Percentiles rank a stretch among this genome's conserved stretches.
Evolutionary conservation across 2,113 vertebrate species (phyloP).

Genomic region (Tretioscincus oriximinensis): DNA sequence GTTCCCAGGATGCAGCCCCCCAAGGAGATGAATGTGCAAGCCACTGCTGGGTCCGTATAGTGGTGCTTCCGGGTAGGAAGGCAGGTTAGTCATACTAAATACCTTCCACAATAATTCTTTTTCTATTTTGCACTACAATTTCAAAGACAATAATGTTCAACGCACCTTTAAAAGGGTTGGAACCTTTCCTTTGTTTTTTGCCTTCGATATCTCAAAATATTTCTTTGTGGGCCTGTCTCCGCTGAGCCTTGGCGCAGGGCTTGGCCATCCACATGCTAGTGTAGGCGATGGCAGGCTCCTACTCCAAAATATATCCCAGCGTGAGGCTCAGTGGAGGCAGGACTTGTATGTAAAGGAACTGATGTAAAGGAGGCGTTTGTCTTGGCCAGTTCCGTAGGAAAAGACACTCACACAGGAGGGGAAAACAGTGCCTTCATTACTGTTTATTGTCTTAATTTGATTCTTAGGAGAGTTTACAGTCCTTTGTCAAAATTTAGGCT

Average conservation of each 20-base stretch:
- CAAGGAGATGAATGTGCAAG: conserved; percentile 25
- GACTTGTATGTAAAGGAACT: conserved; percentile 36
- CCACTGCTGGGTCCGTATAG: conserved; percentile 39
- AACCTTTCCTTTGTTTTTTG: neutral
- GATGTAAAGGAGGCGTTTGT: conserved; percentile 36
- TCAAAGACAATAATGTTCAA: conserved; percentile 31
- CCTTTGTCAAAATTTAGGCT: conserved; percentile 40
- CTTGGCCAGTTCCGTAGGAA: conserved; percentile 13
- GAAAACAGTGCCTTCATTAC: conserved; percentile 35
- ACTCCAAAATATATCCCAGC: no score
- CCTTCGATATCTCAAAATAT: conserved; percentile 31
- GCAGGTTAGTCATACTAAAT: neutral
- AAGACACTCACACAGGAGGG: conserved; percentile 12
- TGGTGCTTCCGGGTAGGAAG: conserved; percentile 21
- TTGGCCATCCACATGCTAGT: no score
- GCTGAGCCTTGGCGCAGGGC: no score
- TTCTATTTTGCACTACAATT: conserved; percentile 26
- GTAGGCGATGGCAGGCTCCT: no score
- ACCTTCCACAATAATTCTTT: conserved; percentile 6
- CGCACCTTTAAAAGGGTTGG: conserved; percentile 23
- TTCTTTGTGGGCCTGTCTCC: neutral
- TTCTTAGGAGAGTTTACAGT: conserved; percentile 38
- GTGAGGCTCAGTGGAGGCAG: no score
- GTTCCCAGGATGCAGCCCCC: conserved; percentile 13
- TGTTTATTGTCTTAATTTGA: conserved; percentile 30